Conservation (phyloP, 1,140 invertebrate species). For the Zeugodacus cucurbitae region DNA sequence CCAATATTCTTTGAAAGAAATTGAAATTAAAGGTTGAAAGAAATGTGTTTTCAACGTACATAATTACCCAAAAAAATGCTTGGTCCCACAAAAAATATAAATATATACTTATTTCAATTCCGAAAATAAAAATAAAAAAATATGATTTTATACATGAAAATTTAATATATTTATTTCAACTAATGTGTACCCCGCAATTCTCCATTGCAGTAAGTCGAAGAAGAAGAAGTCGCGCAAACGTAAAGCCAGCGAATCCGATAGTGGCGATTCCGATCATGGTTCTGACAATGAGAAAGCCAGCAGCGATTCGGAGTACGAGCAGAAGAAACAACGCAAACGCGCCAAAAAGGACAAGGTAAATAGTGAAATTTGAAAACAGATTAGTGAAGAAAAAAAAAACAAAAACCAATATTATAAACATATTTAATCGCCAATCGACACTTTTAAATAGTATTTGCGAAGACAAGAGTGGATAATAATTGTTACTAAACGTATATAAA, state of each 20-base stretch:
- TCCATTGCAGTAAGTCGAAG: conserved; percentile 67
- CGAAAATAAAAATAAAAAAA: too few relatives aligned
- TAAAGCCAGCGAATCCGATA: conserved; percentile 62
- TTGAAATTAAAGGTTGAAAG: too few relatives aligned
- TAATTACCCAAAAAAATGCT: too few relatives aligned
- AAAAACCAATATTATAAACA: neutral
- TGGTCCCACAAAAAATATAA: too few relatives aligned
- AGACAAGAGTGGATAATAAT: neutral
- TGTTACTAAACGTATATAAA: neutral
- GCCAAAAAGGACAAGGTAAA: conserved; percentile 72
- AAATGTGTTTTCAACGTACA: too few relatives aligned
- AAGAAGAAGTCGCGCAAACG: conserved; percentile 70
- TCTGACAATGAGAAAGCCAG: conserved; percentile 66
- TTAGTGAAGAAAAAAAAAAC: neutral
- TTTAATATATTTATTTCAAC: too few relatives aligned
- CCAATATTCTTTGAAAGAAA: too few relatives aligned
- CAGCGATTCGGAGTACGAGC: conserved; percentile 67
- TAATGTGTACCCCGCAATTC: conserved; percentile 25
- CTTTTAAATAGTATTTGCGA: neutral
- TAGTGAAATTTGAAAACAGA: conserved; percentile 9
- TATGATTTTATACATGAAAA: too few relatives aligned
- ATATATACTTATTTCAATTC: too few relatives aligned
- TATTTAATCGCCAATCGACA: neutral
- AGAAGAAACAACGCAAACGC: conserved; percentile 62
- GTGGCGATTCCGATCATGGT: conserved; percentile 58